Base-by-base conservation (phyloP, 2,113 vertebrate genomes). In the Hipposideros armiger region DNA sequence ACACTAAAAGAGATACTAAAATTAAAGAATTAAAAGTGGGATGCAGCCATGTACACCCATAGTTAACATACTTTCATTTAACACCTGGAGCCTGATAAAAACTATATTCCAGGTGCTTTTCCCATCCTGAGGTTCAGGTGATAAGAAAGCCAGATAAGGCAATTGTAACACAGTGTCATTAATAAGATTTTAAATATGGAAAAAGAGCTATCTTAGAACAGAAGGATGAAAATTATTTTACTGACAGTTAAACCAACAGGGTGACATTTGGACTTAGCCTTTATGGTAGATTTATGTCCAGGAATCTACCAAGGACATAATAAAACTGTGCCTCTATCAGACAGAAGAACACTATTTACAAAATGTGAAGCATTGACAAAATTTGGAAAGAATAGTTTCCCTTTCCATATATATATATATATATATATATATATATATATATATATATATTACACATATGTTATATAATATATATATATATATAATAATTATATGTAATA, bases 31-130 rank as follows among this genome's bases (percentile, higher is more conserved):
- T 42, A 47, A 64, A 69, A 82, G 52, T 30, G 10, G 54, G 13
- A 4, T 30, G 1, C 2, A 56, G 14, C 42, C 66, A 20, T 32
- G 5, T 15, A 15, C 2, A n/a, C 17, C 28, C 42, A 3, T 13
- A 60, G 14, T 56, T 56, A 69, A 58, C 6, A 30, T 7, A 42
- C 47, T 80, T 78, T 58, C 5, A 64, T 50, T 52, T 64, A 78
- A 15, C 40, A 58, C n/a, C 7, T n/a, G 19, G 30, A 78, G 2
- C 32, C 1, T 62, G 20, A 5, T 52, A 36, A 17, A 74, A 62
- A 32, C 13, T 77, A 2, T 19, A 16, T 36, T 42, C 32, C 36
- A 30, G 30, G 19, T 2, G 5, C 40, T 1, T 1, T 28, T 92
- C 52, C 32, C 15, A 10, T 91, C 11, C 3, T 32, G 30, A 70